Base-by-base conservation (phyloP, 2,888 invertebrate species). In the Andrena minutula region DNA sequence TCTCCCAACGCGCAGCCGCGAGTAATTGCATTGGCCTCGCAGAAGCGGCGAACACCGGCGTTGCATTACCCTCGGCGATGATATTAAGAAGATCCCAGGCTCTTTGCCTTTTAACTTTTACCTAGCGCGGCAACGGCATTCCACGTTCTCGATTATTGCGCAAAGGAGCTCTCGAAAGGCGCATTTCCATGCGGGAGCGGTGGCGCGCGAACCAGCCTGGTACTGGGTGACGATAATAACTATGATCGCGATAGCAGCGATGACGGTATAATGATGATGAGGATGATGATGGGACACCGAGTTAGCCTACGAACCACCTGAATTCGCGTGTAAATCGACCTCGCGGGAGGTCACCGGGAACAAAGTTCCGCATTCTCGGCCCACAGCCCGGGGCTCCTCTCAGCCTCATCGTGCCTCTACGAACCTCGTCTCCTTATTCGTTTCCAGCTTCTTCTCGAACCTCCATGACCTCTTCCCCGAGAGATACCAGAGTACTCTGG, bases 361-460 rank as follows among this genome's bases (percentile, higher is more conserved):
- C 79, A 86, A 89, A 86, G 90, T 93, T 93, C 93, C 93, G 93
- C 93, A 93, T 93, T 93, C 93, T 92, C 92, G 93, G 92, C 92
- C 93, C 93, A 93, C 89, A 93, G 93, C 93, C 93, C 80, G 86
- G 90, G 93, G 93, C 91, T 82, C 72, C 85, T 83, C 86, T 86
- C 86, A 86, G 86, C 86, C 85, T 83, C 88, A 82, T 86, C 82
- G 83, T 85, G 76, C 86, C 84, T 85, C 83, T 71, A 65, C 41
- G 35, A 66, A 53, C 12, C 77, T 80, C 84, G 58, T 64, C 77
- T 61, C 51, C 51, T 64, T 73, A 76, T 41, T 6, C 66, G 49
- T 69, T 79, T 80, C 82, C 85, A 65, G 41, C 73, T 69, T 87
- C 79, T 79, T 75, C 74, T 49, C 75, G 53, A 78, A 82, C 72